Evolutionary conservation across 1,140 invertebrate genomes (phyloP).

Genomic region (Galendromus occidentalis): DNA sequence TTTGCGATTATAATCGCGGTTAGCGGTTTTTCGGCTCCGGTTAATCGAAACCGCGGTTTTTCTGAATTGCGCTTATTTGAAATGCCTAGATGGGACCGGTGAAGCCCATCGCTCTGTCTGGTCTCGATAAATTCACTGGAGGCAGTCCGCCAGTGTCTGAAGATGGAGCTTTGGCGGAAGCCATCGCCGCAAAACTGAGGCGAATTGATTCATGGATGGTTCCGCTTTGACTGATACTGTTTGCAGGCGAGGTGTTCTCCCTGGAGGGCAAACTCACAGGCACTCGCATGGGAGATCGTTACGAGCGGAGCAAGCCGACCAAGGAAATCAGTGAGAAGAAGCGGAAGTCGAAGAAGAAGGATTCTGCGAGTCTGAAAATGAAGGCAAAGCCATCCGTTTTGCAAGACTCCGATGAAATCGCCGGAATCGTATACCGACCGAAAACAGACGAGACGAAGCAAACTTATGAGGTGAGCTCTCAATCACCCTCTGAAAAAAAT

Average conservation of each 20-base stretch:
- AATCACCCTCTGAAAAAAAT: too few species aligned
- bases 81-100: not conserved
- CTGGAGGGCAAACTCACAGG: constrained; percentile 76
- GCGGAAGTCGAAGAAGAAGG: constrained; percentile 57
- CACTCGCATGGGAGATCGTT: constrained; percentile 85
- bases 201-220: not conserved
- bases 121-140: not conserved
- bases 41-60: too few species aligned
- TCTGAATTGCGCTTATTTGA: not conserved
- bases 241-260: constrained; percentile 60
- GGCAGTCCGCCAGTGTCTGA: not conserved
- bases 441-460: constrained; percentile 93
- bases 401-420: constrained; percentile 36
- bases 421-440: constrained; percentile 81
- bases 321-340: constrained; percentile 46
- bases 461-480: constrained; percentile 52
- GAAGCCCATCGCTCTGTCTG: not conserved
- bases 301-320: constrained; percentile 59
- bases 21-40: too few species aligned
- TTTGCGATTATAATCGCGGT: too few species aligned
- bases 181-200: not conserved
- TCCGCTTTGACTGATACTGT: not conserved
- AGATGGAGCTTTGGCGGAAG: not conserved
- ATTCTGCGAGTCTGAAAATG: not conserved
- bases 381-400: not conserved